phyloP scores from a whole-genome alignment of 2,888 invertebrate species.

The Blera fallax region DNA sequence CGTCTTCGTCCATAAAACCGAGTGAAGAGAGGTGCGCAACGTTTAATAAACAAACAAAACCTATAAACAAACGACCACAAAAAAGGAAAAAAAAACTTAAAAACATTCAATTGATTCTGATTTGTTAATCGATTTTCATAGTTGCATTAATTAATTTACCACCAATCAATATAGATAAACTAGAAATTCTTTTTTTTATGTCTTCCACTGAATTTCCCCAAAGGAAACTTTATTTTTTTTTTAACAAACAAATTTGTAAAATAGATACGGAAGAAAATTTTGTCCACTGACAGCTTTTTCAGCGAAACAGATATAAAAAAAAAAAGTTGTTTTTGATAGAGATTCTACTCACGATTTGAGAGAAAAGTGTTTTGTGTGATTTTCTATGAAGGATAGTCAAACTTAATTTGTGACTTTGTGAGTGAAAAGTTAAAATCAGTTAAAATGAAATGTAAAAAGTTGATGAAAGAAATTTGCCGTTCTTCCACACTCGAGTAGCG shows the following conservation, averaged over 20 bases:
- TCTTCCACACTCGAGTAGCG: neutral
- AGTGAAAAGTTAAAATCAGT: constrained; percentile 13
- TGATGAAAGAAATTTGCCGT: neutral
- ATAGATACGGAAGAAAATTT: constrained; percentile 51
- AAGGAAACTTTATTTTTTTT: constrained; percentile 26
- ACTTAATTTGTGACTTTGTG: neutral
- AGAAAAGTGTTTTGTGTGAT: neutral
- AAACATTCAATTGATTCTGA: constrained; percentile 12
- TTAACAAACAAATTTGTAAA: constrained; percentile 59
- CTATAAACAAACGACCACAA: constrained; percentile 24
- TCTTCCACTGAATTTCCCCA: neutral
- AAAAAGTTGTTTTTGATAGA: neutral
- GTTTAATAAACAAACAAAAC: constrained; percentile 12
- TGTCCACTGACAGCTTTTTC: constrained; percentile 52
- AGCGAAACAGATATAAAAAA: constrained; percentile 11
- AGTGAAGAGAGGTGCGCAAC: neutral
- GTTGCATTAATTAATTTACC: constrained; percentile 36
- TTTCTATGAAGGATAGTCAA: neutral
- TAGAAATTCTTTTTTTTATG: neutral
- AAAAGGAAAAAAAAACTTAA: neutral
- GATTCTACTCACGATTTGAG: constrained; percentile 7
- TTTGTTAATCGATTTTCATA: constrained; percentile 63
- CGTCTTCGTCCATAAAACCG: neutral
- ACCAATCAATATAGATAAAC: constrained; percentile 25
- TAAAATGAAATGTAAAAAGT: constrained; percentile 7